These are phyloP conservation scores for Sycophila sp. DNA, from an alignment of 1,140 invertebrate species.

Conservation along the genomic window DNA sequence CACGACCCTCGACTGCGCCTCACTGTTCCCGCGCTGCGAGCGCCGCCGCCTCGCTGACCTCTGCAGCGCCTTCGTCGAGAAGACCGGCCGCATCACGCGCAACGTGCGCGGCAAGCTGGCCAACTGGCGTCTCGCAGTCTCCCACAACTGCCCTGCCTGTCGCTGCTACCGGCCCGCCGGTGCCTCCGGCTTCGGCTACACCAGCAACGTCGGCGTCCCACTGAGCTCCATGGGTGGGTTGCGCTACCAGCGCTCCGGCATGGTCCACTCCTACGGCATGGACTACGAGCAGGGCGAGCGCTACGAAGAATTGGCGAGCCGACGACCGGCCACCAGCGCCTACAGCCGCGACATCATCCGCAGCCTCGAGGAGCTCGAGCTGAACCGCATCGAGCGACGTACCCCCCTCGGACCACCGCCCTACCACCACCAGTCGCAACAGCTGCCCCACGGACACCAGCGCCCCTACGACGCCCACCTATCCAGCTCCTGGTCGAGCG, in stretches of 20 bases:
- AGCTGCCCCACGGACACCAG: neutral
- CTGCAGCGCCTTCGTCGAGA: slow-evolving; percentile 57
- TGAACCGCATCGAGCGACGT: neutral
- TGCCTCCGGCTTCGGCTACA: neutral
- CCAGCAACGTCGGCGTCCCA: slow-evolving; percentile 35
- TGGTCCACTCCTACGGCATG: slow-evolving; percentile 19
- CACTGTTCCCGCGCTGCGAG: slow-evolving; percentile 37
- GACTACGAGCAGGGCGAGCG: slow-evolving; percentile 26
- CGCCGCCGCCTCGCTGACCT: slow-evolving; percentile 52
- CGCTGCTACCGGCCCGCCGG: neutral
- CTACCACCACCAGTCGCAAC: neutral
- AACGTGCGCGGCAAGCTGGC: slow-evolving; percentile 51
- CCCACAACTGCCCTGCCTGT: slow-evolving; percentile 38
- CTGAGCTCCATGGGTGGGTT: neutral
- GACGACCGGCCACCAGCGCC: neutral
- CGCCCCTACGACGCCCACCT: neutral
- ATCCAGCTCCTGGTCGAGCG: slow-evolving; percentile 16
- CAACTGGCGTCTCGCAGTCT: slow-evolving; percentile 34
- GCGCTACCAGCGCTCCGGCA: neutral
- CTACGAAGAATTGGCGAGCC: slow-evolving; percentile 21
- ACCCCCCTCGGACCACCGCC: neutral
- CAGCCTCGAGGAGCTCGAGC: slow-evolving; percentile 33
- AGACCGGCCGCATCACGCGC: slow-evolving; percentile 54
- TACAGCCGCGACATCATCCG: slow-evolving; percentile 26
- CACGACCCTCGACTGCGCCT: slow-evolving; percentile 40